These are phyloP conservation scores for Rugalucina vietnamica DNA, from an alignment of 2,888 invertebrate species.

Conservation along the genomic window DNA sequence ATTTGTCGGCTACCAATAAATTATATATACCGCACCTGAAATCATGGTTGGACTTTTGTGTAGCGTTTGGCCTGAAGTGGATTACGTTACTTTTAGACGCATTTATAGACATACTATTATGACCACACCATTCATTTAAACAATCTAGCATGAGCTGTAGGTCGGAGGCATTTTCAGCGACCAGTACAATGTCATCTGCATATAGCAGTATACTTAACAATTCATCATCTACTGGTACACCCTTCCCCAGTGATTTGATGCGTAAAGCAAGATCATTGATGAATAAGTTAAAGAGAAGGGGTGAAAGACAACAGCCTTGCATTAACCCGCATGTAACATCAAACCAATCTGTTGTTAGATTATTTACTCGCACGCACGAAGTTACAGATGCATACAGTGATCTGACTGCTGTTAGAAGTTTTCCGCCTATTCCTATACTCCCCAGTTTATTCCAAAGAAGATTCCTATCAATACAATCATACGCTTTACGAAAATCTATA, in stretches of 20 bases:
- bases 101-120: conserved; percentile 25
- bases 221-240: no score
- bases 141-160: conserved; percentile 30
- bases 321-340: no score
- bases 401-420: conserved; percentile 23
- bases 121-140: conserved; percentile 30
- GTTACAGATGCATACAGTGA: conserved; percentile 28
- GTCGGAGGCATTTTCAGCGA: conserved; percentile 35
- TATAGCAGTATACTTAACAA: no score
- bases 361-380: conserved; percentile 39
- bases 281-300: conserved; percentile 24
- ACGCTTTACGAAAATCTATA: conserved; percentile 36
- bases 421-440: conserved; percentile 4
- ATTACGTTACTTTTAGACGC: conserved; percentile 35
- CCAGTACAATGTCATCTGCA: no score
- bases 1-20: conserved; percentile 2
- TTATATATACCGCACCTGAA: conserved; percentile 19
- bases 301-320: conserved; percentile 22
- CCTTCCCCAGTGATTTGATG: no score
- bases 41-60: neutral
- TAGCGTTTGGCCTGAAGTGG: conserved; percentile 26
- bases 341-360: conserved; percentile 29
- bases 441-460: conserved; percentile 12
- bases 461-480: conserved; percentile 20
- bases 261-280: no score